Evolutionary conservation across 1,140 invertebrate genomes (phyloP), one percentile per base, ranked within the genome.

Genomic region (Hycleus cichorii): DNA sequence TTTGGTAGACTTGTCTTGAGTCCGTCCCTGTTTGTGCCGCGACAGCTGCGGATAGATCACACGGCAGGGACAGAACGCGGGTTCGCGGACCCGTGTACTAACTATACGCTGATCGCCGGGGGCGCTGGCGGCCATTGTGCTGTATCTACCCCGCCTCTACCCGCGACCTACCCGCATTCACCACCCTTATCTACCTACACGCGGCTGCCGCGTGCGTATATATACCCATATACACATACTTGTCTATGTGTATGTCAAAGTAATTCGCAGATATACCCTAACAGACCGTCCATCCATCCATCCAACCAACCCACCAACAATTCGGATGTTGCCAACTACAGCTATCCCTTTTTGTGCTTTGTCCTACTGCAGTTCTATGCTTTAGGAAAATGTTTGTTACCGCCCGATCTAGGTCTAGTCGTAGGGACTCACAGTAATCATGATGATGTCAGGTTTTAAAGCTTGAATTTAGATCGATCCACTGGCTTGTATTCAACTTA

Each of bases 161-260:
- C 32, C 32, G 32, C 32, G 40, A 42, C 40, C 40, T 10, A 42
- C 40, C 40, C 40, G 9, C 40, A 11, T 42, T 42, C 40, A 11
- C 40, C 40, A 42, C 60, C 60, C 60, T 62, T 58, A 62, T 62
- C 60, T 62, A 59, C 57, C 60, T 59, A 62, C 60, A 54, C 58
- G 42, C 50, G 46, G 40, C n/a, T 26, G 43, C 52, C 12, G 40
- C 40, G 11, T 11, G 40, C 40, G 9, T 42, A 9, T 42, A 42
- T 42, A 9, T 42, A 11, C 10, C 5, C 11, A 10, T 42, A 39
- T 46, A 43, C 47, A 44, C 43, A 12, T 32, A 43, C n/a, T n/a
- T 46, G 51, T 47, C 40, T 53, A 27, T 44, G 52, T 60, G 58
- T 60, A 49, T 60, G 58, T 60, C 58, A 60, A 49, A 52, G 50